Conservation (phyloP, 1,140 invertebrate species). For the Tribolium madens region DNA sequence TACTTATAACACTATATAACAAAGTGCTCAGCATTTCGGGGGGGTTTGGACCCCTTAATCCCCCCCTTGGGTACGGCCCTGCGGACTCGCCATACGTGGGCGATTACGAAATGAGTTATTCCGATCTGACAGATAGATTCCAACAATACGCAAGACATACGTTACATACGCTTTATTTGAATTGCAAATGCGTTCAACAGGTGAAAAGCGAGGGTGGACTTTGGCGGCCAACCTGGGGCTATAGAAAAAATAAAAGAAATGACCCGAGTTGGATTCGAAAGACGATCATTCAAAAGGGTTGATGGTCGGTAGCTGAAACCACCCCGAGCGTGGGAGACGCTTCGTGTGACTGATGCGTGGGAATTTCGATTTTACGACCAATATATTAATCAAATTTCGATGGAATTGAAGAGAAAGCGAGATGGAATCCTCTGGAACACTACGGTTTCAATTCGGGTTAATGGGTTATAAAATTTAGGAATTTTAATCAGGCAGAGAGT, state of each 20-base stretch:
- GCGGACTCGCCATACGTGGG: conserved; percentile 14
- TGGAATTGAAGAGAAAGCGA: not conserved
- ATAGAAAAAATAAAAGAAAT: conserved; percentile 32
- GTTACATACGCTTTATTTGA: conserved; percentile 49
- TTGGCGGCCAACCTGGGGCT: conserved; percentile 31
- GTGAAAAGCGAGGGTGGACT: conserved; percentile 55
- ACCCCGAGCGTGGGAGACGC: conserved; percentile 1
- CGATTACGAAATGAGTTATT: conserved; percentile 31
- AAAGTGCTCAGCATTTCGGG: too few relatives aligned
- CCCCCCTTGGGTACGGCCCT: too few relatives aligned
- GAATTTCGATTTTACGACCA: not conserved
- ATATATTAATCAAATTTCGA: too few relatives aligned
- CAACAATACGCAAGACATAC: conserved; percentile 34
- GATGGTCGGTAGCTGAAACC: conserved; percentile 12
- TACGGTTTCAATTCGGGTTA: conserved; percentile 19
- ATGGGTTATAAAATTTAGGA: conserved; percentile 15
- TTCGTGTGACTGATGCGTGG: not conserved
- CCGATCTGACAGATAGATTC: conserved; percentile 34
- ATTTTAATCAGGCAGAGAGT: not conserved
- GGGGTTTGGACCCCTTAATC: too few relatives aligned
- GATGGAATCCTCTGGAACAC: not conserved
- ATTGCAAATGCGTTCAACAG: conserved; percentile 54
- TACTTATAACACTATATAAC: too few relatives aligned
- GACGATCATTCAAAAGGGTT: not conserved
- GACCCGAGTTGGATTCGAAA: not conserved